Conservation (phyloP, 2,888 invertebrate genomes). For the Drosophila picticornis region DNA sequence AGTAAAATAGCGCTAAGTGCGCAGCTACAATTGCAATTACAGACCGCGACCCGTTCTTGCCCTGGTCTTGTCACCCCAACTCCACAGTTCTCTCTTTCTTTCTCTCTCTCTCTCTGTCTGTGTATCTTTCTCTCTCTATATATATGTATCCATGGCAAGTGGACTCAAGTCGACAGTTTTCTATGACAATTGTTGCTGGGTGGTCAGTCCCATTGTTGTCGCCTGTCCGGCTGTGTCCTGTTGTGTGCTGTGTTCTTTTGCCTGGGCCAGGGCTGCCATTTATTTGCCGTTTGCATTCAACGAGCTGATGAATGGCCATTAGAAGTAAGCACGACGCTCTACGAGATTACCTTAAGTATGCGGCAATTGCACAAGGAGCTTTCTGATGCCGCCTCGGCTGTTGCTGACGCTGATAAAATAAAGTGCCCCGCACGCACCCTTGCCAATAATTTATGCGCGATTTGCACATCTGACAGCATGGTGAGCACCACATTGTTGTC, state of each 20-base stretch:
- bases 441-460: slow-evolving; percentile 70
- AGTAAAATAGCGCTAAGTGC: slow-evolving; percentile 75
- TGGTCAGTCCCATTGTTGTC: slow-evolving; percentile 66
- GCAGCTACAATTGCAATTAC: slow-evolving; percentile 71
- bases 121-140: background rate
- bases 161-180: slow-evolving; percentile 59
- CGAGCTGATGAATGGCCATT: slow-evolving; percentile 79
- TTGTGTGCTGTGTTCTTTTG: slow-evolving; percentile 22
- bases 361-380: slow-evolving; percentile 79
- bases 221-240: slow-evolving; percentile 12
- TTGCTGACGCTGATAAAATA: slow-evolving; percentile 63
- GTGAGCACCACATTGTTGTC: slow-evolving; percentile 22
- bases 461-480: slow-evolving; percentile 45
- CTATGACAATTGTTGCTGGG: slow-evolving; percentile 75
- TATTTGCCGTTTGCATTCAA: slow-evolving; percentile 80
- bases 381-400: slow-evolving; percentile 45
- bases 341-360: slow-evolving; percentile 78
- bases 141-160: slow-evolving; percentile 18
- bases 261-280: slow-evolving; percentile 53
- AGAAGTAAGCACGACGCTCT: slow-evolving; percentile 74
- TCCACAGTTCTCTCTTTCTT: background rate
- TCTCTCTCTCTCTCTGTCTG: background rate
- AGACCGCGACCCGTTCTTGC: slow-evolving; percentile 35
- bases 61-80: slow-evolving; percentile 4
- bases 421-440: slow-evolving; percentile 58